Base-by-base conservation (phyloP, 2,888 invertebrate genomes). In the Luperina nickerlii region DNA sequence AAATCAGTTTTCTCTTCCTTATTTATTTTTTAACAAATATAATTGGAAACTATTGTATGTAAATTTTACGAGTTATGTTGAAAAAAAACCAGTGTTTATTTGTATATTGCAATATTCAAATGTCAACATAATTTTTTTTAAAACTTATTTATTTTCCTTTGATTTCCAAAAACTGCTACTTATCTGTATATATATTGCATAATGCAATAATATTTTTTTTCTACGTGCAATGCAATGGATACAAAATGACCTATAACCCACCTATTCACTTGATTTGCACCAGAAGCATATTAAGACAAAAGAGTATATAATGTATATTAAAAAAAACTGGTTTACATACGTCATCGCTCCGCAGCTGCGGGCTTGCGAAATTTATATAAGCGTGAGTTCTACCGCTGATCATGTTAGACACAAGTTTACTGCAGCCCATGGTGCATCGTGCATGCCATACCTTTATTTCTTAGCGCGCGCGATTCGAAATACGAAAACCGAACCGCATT, bases 361-460 rank as follows among this genome's bases (percentile, higher is more conserved):
- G 67, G 83, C 78, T 89, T 90, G 91, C 90, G 85, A 92, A 91
- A 90, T 90, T 92, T 78, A 92, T 92, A 92, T 90, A 92, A 92
- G 87, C 74, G 68, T 77, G 75, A 74, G 80, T 73, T 48, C 48
- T 51, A 74, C 69, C 78, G 74, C 82, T 74, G 85, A 85, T 82
- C 82, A 74, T 86, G 89, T 91, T 91, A 91, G 88, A 90, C 79
- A 79, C 70, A 77, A 72, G 79, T 74, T 67, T 68, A 80, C 78
- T 88, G 89, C 90, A 87, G 83, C 74, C 27, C 24, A 70, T 24
- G 24, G 76, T 88, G 88, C 87, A 89, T 67, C 81, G 81, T 87
- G 76, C 60, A 88, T 90, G 82, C 51, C 67, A 48, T 11, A 68
- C 42, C 79, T 81, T 83, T 85, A 81, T 85, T 77, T 73, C 62